Base-by-base conservation (phyloP, 2,113 vertebrate genomes). In the Datnioides undecimradiatus region DNA sequence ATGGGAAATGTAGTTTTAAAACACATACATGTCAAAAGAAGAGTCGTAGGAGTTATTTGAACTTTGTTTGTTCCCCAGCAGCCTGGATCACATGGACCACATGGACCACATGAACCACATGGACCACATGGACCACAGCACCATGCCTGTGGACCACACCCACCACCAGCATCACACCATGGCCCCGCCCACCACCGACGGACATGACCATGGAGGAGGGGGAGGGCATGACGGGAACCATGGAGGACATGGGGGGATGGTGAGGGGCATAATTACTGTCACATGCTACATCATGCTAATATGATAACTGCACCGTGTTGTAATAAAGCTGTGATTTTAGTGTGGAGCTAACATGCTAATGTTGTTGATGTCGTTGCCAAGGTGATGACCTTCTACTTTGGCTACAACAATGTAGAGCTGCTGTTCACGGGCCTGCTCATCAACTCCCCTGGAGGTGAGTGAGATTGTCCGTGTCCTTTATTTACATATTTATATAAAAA, bases 371-470 rank as follows among this genome's bases (percentile, higher is more conserved):
- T 60, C 0, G 38, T 82, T 71, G 38, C 57, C 76, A 31, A 93
- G 92, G 77, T 0, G 52, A 99, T 99, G 98, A 96, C 96, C 45
- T 99, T 99, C 94, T 94, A 99, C 94, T 97, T 99, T 17, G 96
- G 92, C 74, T 96, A 84, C 87, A 71, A 88, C 48, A 94, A 97
- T 2, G 97, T 99, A 88, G 93, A 95, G 63, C 86, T 99, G 73
- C 95, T 99, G 66, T 99, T 99, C 91, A 92, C 94, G 0, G 95
- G 97, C 21, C 93, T 99, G 68, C 78, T 95, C 82, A 99, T 99
- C 95, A 99, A 99, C 93, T 95, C 96, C 27, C 88, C 95, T 54
- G 97, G 97, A 96, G 98, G 98, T 99, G 38, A 94, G 8, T 31
- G 1, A 33, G 6, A 58, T 29, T 38, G 5, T 17, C 14, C 8